These are phyloP conservation scores for Mactromeris polynyma DNA, from an alignment of 2,888 invertebrate genomes.

Conservation along the genomic window DNA sequence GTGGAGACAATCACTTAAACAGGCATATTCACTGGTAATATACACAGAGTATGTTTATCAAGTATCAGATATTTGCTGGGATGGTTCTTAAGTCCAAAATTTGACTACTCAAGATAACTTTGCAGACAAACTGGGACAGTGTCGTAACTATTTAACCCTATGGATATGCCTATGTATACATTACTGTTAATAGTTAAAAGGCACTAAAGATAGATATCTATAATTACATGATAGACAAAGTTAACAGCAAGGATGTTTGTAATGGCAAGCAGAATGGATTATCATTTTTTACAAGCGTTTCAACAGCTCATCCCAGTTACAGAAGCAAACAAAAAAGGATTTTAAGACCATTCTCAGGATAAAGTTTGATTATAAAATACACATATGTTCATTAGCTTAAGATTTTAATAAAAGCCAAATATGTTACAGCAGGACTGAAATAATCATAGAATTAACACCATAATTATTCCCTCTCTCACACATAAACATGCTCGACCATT, in stretches of 20 bases:
- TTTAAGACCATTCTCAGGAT: not conserved
- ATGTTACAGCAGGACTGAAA: not conserved
- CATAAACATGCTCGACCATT: not conserved
- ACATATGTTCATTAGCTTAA: not conserved
- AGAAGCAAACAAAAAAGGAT: not conserved
- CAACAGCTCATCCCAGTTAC: not conserved
- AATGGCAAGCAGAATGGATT: not conserved
- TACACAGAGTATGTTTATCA: too few relatives aligned
- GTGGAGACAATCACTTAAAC: too few relatives aligned
- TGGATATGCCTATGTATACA: too few relatives aligned
- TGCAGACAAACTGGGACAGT: too few relatives aligned
- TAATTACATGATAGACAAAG: not conserved
- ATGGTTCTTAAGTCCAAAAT: too few relatives aligned
- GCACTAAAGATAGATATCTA: not conserved
- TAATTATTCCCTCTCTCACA: not conserved
- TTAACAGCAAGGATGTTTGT: not conserved
- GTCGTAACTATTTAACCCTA: too few relatives aligned
- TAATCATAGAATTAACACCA: not conserved
- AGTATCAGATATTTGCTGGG: too few relatives aligned
- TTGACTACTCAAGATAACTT: too few relatives aligned
- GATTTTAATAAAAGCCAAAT: not conserved
- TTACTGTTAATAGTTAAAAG: too few relatives aligned
- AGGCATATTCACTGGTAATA: too few relatives aligned
- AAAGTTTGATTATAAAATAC: not conserved
- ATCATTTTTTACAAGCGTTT: not conserved